Evolutionary conservation across 1,140 invertebrate genomes (phyloP), one percentile per base, ranked within the genome.

Genomic region (Caerostris extrusa): DNA sequence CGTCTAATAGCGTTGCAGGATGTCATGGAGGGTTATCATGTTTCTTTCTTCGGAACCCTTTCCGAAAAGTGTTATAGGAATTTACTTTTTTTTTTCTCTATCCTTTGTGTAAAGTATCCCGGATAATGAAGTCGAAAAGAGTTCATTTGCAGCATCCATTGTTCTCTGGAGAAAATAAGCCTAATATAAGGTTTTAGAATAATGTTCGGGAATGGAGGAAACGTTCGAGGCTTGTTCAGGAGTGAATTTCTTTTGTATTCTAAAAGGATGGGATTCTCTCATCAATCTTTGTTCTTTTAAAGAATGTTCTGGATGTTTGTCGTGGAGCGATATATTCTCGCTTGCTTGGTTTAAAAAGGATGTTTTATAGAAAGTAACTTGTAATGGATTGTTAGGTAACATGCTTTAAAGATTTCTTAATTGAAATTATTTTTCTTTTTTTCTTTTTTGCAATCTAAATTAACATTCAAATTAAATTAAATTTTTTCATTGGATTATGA

Each of bases 61-160:
- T 88, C 17, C 10, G 60, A 50, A 50, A 17, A 64, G 55, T 0
- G 34, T 0, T 34, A 34, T 34, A 34, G 34, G 34, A 34, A 34
- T 34, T 34, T 34, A 0, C 34, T 34, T 34, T 34, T 5, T 86
- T 60, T 19, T 86, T 85, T 8, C 56, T 3, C 14, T 17, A 5
- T n/a, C 61, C 17, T 57, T 85, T 58, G 82, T 88, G 86, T 67
- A 88, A 88, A 88, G 86, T 5, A 67, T 56, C 3, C 3, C 34
- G n/a, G 86, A 67, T 88, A 88, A 88, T 88, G 86, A 88, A 88
- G 60, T 88, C 34, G 58, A 19, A 56, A 88, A 64, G 12, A 53
- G 55, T 57, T 55, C 56, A 19, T 17, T 88, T 67, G n/a, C 19
- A 14, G 58, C 50, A 12, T 12, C 7, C 34, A 88, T 88, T 88